A percentile compares a stretch with the other conserved stretches of the same genome.
Evolutionary conservation across 53 echinoderm and acorn worm species (phyloP).

Genomic region (Temnopleurus reevesii): DNA sequence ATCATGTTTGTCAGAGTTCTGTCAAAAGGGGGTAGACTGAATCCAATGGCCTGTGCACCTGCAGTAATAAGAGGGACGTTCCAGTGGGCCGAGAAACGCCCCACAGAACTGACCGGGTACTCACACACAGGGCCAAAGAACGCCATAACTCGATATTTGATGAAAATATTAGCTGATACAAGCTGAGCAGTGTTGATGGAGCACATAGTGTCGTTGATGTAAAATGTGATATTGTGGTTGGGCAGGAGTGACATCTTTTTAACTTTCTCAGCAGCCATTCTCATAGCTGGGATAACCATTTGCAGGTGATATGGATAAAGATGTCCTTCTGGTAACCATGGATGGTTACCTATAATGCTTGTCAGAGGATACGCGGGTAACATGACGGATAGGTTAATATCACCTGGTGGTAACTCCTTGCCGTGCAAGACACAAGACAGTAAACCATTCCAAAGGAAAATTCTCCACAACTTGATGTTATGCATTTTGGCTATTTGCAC

Average conservation of each 20-base stretch:
- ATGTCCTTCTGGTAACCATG: conserved; percentile 33
- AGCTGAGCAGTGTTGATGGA: conserved; percentile 54
- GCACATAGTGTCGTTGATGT: conserved; percentile 63
- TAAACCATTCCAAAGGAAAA: background rate
- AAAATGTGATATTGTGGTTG: conserved; percentile 47
- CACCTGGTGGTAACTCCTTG: background rate
- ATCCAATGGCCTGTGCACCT: conserved; percentile 72
- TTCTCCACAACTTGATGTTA: conserved; percentile 3
- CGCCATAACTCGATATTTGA: conserved; percentile 65
- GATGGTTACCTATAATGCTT: background rate
- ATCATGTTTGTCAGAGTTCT: conserved; percentile 71
- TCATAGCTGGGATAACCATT: conserved; percentile 83
- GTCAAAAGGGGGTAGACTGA: conserved; percentile 11
- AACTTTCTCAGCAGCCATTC: conserved; percentile 69
- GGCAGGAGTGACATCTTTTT: conserved; percentile 26
- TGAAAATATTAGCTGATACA: conserved; percentile 66
- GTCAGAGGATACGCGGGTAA: conserved; percentile 60
- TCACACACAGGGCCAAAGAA: conserved; percentile 86
- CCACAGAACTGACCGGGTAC: conserved; percentile 72
- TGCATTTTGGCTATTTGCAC: conserved; percentile 8
- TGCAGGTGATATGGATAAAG: conserved; percentile 76
- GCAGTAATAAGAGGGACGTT: conserved; percentile 75
- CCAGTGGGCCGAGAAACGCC: conserved; percentile 74
- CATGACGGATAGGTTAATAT: conserved; percentile 50
- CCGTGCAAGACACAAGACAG: background rate